Evolutionary conservation across 92 coral and sea anemone species (phyloP).

Genomic region (Meandrina meandrites): DNA sequence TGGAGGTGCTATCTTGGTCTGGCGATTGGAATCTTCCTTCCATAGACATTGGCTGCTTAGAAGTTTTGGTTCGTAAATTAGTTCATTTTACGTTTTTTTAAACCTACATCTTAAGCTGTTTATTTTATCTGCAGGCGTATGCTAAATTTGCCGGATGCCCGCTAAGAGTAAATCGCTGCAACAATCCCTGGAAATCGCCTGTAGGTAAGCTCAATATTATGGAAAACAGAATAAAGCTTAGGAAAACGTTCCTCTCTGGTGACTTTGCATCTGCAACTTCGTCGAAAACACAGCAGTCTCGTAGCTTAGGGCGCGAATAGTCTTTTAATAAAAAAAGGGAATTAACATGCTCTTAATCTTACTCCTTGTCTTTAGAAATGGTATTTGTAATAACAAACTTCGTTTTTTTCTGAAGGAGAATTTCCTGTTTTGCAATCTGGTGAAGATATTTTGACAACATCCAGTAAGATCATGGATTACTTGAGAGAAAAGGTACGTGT

Average conservation of each 20-base stretch:
- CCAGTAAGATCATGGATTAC: slow-evolving; percentile 76
- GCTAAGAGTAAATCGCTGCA: slow-evolving; percentile 59
- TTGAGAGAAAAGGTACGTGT: slow-evolving; percentile 76
- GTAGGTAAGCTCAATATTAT: slow-evolving; percentile 48
- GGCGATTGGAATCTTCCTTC: slow-evolving; percentile 88
- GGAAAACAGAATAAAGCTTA: no score
- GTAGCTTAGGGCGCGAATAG: not conserved
- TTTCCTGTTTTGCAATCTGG: slow-evolving; percentile 74
- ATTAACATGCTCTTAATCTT: no score
- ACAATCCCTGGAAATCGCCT: slow-evolving; percentile 85
- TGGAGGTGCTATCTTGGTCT: slow-evolving; percentile 73
- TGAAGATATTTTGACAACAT: slow-evolving; percentile 59
- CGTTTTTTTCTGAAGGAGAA: slow-evolving; percentile 53
- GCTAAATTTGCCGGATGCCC: slow-evolving; percentile 90
- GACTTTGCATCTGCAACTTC: not conserved
- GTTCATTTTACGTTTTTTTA: not conserved
- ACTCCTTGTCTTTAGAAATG: not conserved
- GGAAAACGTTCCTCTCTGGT: not conserved
- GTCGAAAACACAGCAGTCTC: not conserved
- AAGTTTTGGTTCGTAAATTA: slow-evolving; percentile 64
- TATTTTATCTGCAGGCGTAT: slow-evolving; percentile 53
- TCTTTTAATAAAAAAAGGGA: no score
- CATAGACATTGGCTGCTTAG: slow-evolving; percentile 68
- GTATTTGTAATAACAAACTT: not conserved
- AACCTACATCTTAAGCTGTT: not conserved